phyloP scores from a whole-genome alignment of 2,113 vertebrate genomes.

The Osmerus mordax region DNA sequence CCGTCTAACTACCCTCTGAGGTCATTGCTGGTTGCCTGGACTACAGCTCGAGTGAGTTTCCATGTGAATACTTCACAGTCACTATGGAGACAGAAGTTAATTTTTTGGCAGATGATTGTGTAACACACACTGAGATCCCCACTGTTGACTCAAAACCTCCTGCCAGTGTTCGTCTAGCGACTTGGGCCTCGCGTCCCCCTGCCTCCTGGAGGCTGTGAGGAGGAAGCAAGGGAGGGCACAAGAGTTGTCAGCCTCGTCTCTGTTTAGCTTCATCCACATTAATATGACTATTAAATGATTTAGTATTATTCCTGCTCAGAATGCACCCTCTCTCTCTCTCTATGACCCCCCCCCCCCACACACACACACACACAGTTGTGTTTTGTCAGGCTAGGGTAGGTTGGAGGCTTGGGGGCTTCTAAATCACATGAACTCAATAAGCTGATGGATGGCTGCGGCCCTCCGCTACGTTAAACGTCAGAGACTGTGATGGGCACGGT shows the following conservation, averaged over 20 bases:
- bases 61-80: conserved; percentile 20
- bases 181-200: neutral
- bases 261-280: conserved; percentile 5
- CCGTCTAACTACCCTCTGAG: conserved; percentile 4
- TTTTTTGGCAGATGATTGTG: conserved; percentile 16
- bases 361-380: neutral
- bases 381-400: conserved; percentile 17
- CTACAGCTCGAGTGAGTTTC: conserved; percentile 25
- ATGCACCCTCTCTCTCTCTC: too few species aligned
- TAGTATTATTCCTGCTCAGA: neutral
- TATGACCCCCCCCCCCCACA: too few species aligned
- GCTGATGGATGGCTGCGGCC: conserved; percentile 36
- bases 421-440: conserved; percentile 50
- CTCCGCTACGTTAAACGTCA: conserved; percentile 1
- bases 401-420: conserved; percentile 20
- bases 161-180: neutral
- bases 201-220: neutral
- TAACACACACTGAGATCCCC: conserved; percentile 2
- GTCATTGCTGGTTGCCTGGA: conserved; percentile 35
- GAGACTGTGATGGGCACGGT: conserved; percentile 12
- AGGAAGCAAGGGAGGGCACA: neutral
- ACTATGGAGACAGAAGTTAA: conserved; percentile 36
- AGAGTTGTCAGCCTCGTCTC: conserved; percentile 1
- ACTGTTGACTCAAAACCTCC: conserved; percentile 11
- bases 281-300: too few species aligned